Conservation (phyloP, 2,888 invertebrate genomes). For the Chrysolina americana region DNA sequence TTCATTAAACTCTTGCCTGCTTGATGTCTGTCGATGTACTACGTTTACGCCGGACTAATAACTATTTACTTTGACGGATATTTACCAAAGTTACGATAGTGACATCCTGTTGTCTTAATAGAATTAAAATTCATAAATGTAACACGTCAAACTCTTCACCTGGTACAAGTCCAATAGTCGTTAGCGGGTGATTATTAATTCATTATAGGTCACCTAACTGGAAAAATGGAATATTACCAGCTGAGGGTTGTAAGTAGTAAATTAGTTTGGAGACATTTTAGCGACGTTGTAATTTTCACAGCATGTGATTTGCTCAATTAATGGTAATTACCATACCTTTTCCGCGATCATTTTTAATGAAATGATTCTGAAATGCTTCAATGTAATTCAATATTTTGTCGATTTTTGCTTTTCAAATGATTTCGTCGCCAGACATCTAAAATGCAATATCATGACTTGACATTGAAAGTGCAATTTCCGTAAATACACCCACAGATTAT, state of each 20-base stretch:
- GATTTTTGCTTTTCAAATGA: too few relatives aligned
- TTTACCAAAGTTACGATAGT: constrained; percentile 52
- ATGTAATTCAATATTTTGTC: too few relatives aligned
- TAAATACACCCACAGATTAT: too few relatives aligned
- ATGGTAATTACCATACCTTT: too few relatives aligned
- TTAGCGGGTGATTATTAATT: constrained; percentile 14
- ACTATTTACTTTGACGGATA: constrained; percentile 55
- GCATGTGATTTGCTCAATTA: too few relatives aligned
- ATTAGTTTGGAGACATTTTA: background rate
- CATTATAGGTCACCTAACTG: background rate
- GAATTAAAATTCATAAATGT: constrained; percentile 45
- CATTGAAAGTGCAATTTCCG: too few relatives aligned
- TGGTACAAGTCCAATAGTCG: constrained; percentile 6
- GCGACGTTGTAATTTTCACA: too few relatives aligned
- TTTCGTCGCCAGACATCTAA: too few relatives aligned
- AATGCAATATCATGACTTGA: too few relatives aligned
- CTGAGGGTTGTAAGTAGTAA: background rate
- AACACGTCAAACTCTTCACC: constrained; percentile 1
- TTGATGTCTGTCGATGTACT: constrained; percentile 52
- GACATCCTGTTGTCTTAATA: constrained; percentile 56
- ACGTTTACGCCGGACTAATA: constrained; percentile 50
- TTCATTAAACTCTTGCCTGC: constrained; percentile 57
- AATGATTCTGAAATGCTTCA: too few relatives aligned
- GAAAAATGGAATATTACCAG: too few relatives aligned
- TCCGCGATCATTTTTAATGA: too few relatives aligned